Base-by-base conservation (phyloP, 30 jellyfish, hydroid and myxozoan species). In the Aurelia aurita region DNA sequence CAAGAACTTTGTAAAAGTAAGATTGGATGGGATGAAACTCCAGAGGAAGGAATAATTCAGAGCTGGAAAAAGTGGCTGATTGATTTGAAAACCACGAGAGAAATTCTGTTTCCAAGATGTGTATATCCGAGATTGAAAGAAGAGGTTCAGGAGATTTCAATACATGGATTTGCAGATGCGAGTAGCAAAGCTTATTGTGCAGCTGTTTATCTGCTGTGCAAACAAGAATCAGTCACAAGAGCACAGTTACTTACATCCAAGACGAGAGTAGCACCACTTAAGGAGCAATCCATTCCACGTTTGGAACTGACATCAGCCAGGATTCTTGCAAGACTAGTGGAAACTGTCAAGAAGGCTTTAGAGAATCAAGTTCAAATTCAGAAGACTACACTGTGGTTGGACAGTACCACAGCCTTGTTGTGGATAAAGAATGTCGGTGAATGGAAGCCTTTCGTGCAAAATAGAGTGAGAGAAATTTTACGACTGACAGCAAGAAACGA, bases 11-110 rank as follows among this genome's bases (percentile, higher is more conserved):
- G 89, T 54, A 66, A 18, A 21, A 27, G 6, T 14, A 63, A 63
- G 64, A 34, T 53, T 26, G 79, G 80, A 44, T 80, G 79, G 87
- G 90, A 80, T 51, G 87, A 80, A 5, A 87, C 10, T 5, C 31
- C 67, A 9, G 25, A 19, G 22, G 58, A 63, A 65, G 73, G 62
- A 19, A 27, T 49, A 27, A 21, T 25, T 5, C 22, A 31, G 44
- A 49, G 13, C 0, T 64, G 90, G 89, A 8, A 28, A 27, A 26
- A 65, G 44, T 61, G 70, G 74, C 13, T 62, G 47, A 22, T 26
- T 12, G 22, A 22, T 68, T 18, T 66, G 31, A 61, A 47, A 34
- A 12, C 1, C 1, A 4, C 5, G 23, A 5, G 51, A 16, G 7
- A 44, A 19, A 80, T 80, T 19, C 0, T 23, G 4, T 49, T 82